These are phyloP conservation scores for Crossoptilon crossoptilon DNA, from an alignment of 2,797 vertebrate genomes.

Conservation along the genomic window DNA sequence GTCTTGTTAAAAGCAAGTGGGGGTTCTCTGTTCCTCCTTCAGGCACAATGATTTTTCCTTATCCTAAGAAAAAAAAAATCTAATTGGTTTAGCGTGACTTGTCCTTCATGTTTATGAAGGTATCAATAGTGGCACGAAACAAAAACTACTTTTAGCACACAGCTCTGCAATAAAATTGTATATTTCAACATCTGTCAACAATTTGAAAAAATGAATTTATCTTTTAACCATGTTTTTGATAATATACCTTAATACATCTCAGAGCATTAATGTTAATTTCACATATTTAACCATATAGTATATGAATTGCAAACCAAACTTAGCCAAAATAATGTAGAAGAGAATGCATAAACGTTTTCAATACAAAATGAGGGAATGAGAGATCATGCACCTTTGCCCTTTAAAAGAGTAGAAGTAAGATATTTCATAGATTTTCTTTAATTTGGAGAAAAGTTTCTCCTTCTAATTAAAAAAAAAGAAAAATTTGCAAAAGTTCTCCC, in stretches of 20 bases:
- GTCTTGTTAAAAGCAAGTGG: neutral
- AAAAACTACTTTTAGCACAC: neutral
- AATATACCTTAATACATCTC: neutral
- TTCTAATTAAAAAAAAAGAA: neutral
- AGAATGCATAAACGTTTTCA: neutral
- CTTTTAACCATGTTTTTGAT: neutral
- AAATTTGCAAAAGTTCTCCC: rapidly evolving
- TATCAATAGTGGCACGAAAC: neutral
- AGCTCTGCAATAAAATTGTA: neutral
- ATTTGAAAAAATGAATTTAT: neutral
- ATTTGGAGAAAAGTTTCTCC: neutral
- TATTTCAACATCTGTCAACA: neutral
- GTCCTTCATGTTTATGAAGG: neutral
- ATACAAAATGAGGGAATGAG: neutral
- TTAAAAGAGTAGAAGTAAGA: neutral
- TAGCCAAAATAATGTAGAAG: neutral
- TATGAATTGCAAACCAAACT: neutral
- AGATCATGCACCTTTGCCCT: neutral
- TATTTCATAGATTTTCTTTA: neutral
- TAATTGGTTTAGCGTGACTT: neutral
- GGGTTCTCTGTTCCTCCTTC: neutral
- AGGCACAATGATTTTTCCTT: neutral
- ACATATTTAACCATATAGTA: neutral
- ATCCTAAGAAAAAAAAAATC: neutral
- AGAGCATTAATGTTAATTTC: neutral